Conservation (phyloP, 2,113 vertebrate genomes). For the Salvelinus sp. region DNA sequence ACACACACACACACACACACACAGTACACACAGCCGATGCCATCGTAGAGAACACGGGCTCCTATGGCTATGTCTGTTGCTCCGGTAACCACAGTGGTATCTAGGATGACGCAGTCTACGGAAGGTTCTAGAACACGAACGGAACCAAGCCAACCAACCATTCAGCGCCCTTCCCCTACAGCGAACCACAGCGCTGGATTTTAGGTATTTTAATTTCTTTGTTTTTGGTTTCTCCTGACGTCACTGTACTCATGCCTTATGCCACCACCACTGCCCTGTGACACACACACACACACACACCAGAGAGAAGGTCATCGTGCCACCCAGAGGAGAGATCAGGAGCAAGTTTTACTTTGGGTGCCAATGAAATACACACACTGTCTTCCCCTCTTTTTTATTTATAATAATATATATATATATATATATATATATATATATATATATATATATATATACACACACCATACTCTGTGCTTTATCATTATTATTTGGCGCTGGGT, state of each 20-base stretch:
- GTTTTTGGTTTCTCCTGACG: neutral
- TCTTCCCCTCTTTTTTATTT: neutral
- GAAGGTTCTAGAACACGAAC: too few relatives aligned
- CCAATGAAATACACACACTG: slow-evolving; percentile 53
- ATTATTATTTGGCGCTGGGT: slow-evolving; percentile 49
- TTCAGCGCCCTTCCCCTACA: neutral
- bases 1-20: too few relatives aligned
- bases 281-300: slow-evolving; percentile 23
- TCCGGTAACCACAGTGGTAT: slow-evolving; percentile 26
- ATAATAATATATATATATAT: neutral
- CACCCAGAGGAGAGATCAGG: slow-evolving; percentile 52
- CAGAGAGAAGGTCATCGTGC: slow-evolving; percentile 48
- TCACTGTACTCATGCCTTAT: slow-evolving; percentile 59
- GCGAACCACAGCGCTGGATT: slow-evolving; percentile 33
- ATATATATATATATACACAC: slow-evolving; percentile 13
- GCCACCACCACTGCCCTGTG: slow-evolving; percentile 54
- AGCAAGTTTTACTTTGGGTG: slow-evolving; percentile 65
- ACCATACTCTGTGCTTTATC: slow-evolving; percentile 54
- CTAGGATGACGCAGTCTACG: slow-evolving; percentile 12
- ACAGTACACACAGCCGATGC: neutral
- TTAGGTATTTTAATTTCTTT: slow-evolving; percentile 25
- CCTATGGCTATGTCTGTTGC: slow-evolving; percentile 46
- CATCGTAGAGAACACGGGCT: neutral
- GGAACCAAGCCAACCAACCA: too few relatives aligned
- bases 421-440: neutral